Evolutionary conservation across 2,113 vertebrate species (phyloP), one percentile per base, ranked within the genome.

Genomic region (Pseudorectes ferrugineus): DNA sequence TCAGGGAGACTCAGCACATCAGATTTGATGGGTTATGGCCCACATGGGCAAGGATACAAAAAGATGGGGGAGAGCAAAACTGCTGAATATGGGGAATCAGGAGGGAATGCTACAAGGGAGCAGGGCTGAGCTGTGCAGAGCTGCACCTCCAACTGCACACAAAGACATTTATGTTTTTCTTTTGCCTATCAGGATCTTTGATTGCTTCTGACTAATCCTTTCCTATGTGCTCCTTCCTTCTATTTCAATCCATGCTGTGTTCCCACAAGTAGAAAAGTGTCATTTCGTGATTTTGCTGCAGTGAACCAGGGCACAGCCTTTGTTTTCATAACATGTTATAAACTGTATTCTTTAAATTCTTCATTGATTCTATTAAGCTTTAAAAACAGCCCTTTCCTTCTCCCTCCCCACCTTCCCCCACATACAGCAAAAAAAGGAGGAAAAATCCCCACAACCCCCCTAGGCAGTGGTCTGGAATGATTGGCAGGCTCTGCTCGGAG

Each of bases 281-380:
- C 46, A 79, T 91, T 88, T 73, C 26, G 52, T 58, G 93, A 91
- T 82, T 87, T 75, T 94, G 58, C 91, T 85, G 84, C 84, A 85
- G 49, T 88, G 93, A 93, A 76, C 62, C 77, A 88, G 81, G 80
- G 87, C 49, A 94, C 89, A 96, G 91, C 81, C 77, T 92, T 93
- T 97, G 89, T 95, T 95, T 95, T 94, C 77, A 62, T 88, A 91
- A 87, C 77, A 78, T n/a, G 42, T 43, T 91, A 45, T 38, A 93
- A 95, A 94, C 51, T 82, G 77, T 97, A 87, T 82, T 92, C 84
- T 89, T 95, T 66, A 91, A 91, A 95, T 94, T 95, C 87, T 95
- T 97, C 74, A 51, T 85, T 92, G 91, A 95, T 87, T 95, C 84
- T 91, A 86, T 93, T 93, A 91, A 95, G 82, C 72, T 92, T 92